Conservation (phyloP, 2,888 invertebrate species). For the Meandrusa payeni region DNA sequence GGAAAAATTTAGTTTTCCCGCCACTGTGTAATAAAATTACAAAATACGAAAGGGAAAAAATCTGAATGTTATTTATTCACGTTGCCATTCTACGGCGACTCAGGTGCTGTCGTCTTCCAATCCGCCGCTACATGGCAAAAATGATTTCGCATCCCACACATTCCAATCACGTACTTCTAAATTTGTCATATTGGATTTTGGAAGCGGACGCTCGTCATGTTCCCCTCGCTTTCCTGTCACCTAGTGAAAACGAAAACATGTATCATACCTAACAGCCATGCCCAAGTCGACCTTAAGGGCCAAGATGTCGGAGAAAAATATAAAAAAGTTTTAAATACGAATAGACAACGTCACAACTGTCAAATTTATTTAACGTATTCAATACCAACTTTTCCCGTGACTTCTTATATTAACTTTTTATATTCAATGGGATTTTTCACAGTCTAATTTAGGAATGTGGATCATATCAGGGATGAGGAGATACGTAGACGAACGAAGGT, state of each 20-base stretch:
- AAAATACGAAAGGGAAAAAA: constrained; percentile 9
- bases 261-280: constrained; percentile 48
- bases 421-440: too few relatives aligned
- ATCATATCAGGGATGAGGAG: too few relatives aligned
- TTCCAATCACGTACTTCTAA: constrained; percentile 78
- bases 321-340: constrained; percentile 7
- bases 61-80: constrained; percentile 13
- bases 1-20: neutral
- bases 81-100: constrained; percentile 19
- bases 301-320: neutral
- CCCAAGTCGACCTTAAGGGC: constrained; percentile 42
- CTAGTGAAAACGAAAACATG: constrained; percentile 74
- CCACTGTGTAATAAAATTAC: neutral
- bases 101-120: constrained; percentile 34
- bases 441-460: too few relatives aligned
- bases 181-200: constrained; percentile 81
- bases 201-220: constrained; percentile 66
- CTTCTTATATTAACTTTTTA: too few relatives aligned
- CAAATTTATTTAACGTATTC: too few relatives aligned
- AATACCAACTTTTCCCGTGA: neutral
- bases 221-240: constrained; percentile 61
- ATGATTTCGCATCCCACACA: constrained; percentile 64
- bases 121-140: constrained; percentile 47
- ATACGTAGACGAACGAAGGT: too few relatives aligned
- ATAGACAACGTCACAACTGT: neutral